Conservation (phyloP, 64 coral and sea anemone species). For the Pocillopora verrucosa region DNA sequence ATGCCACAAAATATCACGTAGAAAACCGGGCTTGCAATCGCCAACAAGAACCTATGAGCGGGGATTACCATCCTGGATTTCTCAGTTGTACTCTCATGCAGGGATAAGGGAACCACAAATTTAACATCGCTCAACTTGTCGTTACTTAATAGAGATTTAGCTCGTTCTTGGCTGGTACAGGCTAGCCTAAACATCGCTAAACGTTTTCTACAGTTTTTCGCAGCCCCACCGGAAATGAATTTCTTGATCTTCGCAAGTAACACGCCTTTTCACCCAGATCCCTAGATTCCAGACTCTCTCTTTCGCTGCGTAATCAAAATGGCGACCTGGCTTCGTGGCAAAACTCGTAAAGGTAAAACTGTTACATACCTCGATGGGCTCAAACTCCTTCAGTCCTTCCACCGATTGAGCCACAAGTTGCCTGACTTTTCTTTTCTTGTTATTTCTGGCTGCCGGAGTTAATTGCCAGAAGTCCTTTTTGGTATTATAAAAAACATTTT, state of each 20-base stretch:
- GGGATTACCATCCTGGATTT: neutral
- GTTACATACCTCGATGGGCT: too few species aligned
- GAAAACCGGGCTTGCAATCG: constrained; percentile 11
- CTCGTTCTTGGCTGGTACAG: neutral
- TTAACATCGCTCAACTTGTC: neutral
- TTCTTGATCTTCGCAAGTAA: neutral
- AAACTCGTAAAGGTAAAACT: too few species aligned
- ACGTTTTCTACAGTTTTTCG: neutral
- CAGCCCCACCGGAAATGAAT: neutral
- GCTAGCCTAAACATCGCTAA: neutral
- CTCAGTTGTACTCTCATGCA: neutral
- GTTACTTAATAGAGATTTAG: neutral
- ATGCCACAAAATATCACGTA: constrained; percentile 2
- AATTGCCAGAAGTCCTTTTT: too few species aligned
- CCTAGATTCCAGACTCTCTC: neutral
- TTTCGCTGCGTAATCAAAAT: neutral
- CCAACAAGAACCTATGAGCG: constrained; percentile 17
- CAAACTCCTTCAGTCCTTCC: too few species aligned
- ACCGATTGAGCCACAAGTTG: too few species aligned
- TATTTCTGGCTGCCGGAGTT: too few species aligned
- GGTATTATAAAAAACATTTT: too few species aligned
- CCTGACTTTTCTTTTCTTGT: too few species aligned
- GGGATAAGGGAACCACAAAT: neutral
- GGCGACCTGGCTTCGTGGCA: neutral
- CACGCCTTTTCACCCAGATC: neutral